Evolutionary conservation across 1,140 invertebrate species (phyloP), one percentile per base, ranked within the genome.

Genomic region (Pachypsylla venusta): DNA sequence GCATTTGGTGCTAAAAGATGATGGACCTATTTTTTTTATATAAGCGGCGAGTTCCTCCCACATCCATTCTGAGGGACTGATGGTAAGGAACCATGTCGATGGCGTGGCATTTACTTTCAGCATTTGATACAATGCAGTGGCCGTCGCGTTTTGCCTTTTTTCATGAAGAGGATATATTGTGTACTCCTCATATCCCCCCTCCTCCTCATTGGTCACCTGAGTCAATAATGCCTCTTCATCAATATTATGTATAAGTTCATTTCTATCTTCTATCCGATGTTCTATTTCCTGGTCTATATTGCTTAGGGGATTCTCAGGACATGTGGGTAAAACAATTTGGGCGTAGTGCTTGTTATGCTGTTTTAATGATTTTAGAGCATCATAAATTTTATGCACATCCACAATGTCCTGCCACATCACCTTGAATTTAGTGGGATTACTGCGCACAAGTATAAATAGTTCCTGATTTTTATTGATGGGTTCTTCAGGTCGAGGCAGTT

Each of bases 401-500:
- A 65, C 61, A 26, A 63, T 25, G 1, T 42, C 28, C 58, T 64
- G 55, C 62, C 63, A 65, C 35, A 65, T 59, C 27, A 60, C 55
- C 54, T 63, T 65, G 1, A 56, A 56, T 53, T 64, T 65, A 25
- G 59, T 65, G 12, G 64, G 61, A 56, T 53, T 22, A 7, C 35
- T 40, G 24, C 67, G 57, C 1, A 69, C 60, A 53, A 69, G 39
- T 48, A 70, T 67, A 55, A 60, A 64, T 27, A 69, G 56, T 62
- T 67, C 60, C 22, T 57, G 58, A 39, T 66, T 61, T n/a, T n/a
- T n/a, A n/a, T n/a, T 35, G 30, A 10, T 35, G n/a, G 10, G 10
- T n/a, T 10, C 10, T 10, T 10, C n/a, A 13, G 60, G 19, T n/a
- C 59, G 28, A 60, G 63, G 64, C 57, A 63, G 62, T 58, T 65